Base-by-base conservation (phyloP, 2,888 invertebrate genomes). In the Lutraria lutraria region DNA sequence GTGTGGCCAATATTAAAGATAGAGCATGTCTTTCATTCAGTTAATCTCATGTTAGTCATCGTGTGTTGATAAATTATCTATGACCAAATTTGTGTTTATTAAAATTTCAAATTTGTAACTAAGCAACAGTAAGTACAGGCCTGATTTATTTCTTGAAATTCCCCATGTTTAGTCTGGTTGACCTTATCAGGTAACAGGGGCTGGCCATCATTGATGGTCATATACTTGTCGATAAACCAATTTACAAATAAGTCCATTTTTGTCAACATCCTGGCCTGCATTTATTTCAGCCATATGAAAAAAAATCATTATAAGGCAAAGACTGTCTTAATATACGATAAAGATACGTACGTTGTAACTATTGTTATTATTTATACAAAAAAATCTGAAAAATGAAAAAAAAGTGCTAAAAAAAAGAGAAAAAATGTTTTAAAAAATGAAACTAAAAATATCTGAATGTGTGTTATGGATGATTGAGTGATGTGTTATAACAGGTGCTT, bases 281-380 rank as follows among this genome's bases (percentile, higher is more conserved):
- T 68, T 10, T 68, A 25, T 68, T 68, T 68, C 63, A 68, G 8
- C 1, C 60, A 60, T 60, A n/a, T 68, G 25, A 68, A 25, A 68
- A 63, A n/a, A 68, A 25, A 68, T 68, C 63, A 68, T 68, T 68
- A 25, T 25, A 68, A 68, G 25, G n/a, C 25, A 2, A 13, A 25
- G n/a, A 25, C 63, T 25, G n/a, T 25, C 25, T 25, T 25, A 68
- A 68, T 68, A 8, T 68, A 68, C 25, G 63, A 68, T 25, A 68
- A 68, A 68, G 15, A 85, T 80, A 43, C 21, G 10, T 56, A 85
- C 60, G 85, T 80, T 85, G 80, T 85, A 85, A 60, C 54, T 85
- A 80, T 85, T 85, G 85, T 85, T 85, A 85, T 79, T 80, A 85
- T 54, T 85, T 43, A 85, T 79, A 34, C 60, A 60, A 85, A 85